Evolutionary conservation across 2,113 vertebrate species (phyloP).

Genomic region (Hippopotamus amphibius): DNA sequence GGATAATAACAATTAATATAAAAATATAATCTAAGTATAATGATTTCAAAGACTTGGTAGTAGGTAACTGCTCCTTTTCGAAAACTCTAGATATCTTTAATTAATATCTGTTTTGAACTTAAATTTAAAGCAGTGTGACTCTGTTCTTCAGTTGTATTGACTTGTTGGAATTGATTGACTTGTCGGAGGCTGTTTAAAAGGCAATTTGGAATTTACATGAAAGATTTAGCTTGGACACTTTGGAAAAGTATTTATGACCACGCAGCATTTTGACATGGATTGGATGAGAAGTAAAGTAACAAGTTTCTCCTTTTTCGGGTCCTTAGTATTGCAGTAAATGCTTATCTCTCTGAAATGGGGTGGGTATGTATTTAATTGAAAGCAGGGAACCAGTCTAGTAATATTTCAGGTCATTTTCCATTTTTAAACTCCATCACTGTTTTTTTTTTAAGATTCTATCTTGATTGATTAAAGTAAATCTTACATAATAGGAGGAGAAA

Average conservation of each 20-base stretch:
- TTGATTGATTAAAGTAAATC: slow-evolving; percentile 26
- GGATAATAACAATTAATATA: too few relatives aligned
- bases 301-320: background rate
- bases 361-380: background rate
- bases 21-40: background rate
- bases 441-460: background rate
- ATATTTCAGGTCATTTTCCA: background rate
- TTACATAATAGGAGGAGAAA: background rate
- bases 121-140: background rate
- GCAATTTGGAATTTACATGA: background rate
- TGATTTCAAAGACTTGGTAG: background rate
- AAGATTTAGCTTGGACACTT: background rate
- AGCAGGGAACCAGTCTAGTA: background rate
- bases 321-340: background rate
- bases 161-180: background rate
- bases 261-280: background rate
- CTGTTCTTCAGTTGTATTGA: slow-evolving; percentile 20
- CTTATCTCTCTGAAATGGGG: background rate
- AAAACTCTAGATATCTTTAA: background rate
- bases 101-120: background rate
- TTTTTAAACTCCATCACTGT: background rate
- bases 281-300: background rate
- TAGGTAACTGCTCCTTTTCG: background rate
- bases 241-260: background rate
- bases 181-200: background rate